Base-by-base conservation (phyloP, 2,888 invertebrate species). In the Amphipoea oculea region DNA sequence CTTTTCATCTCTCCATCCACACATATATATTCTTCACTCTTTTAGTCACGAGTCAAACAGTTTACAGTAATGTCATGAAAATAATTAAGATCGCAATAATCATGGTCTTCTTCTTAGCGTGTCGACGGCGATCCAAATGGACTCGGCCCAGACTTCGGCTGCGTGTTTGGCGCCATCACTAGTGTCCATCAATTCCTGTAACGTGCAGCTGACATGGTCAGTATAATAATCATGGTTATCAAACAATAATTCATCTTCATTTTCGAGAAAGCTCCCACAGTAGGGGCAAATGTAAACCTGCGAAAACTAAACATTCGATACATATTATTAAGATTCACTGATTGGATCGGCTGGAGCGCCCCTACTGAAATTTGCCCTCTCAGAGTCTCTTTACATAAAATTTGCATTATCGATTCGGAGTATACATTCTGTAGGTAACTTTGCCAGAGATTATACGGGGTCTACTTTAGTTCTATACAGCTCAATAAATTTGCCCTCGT, bases 391-490 rank as follows among this genome's bases (percentile, higher is more conserved):
- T 95, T 95, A 94, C 96, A 95, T 95, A 95, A 95, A 95, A 96
- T 96, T 96, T 95, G 94, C 96, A 96, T 96, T 95, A 96, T 96
- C 95, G 95, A 96, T 95, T 92, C 91, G 73, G 86, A 86, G 70
- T 89, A 83, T 86, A 90, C 86, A 83, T 85, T 81, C 80, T 79
- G 82, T 85, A 86, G 89, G 88, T 89, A 84, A 88, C 86, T 88
- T 81, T 67, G 82, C 69, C 42, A 83, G 78, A 87, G 90, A 93
- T 94, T 93, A 94, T 94, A 94, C 93, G 90, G 75, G 89, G 86
- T 89, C 79, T 84, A 89, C 91, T 93, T 23, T 92, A 91, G 85
- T 83, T 81, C 84, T 88, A 86, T 90, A 91, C 89, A 85, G 88
- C 89, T 90, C 86, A 89, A 91, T 91, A 91, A 93, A 93, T 90